Percentiles rank a stretch among this genome's conserved stretches.
phyloP scores from a whole-genome alignment of 2,888 invertebrate genomes.

The Gryllus longicercus region DNA sequence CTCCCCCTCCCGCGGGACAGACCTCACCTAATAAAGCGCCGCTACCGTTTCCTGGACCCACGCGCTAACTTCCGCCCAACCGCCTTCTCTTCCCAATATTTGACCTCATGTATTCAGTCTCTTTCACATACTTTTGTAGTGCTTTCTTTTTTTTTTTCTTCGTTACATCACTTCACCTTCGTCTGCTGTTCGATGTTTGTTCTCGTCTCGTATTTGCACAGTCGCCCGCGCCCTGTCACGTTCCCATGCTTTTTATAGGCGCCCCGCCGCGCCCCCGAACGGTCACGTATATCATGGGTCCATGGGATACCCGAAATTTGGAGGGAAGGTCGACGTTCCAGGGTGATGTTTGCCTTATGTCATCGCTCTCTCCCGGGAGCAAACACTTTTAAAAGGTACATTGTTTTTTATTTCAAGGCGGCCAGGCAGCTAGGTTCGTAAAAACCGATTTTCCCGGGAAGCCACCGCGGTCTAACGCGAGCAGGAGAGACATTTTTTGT shows the following conservation, averaged over 20 bases:
- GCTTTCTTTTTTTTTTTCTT: background rate
- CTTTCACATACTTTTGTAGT: constrained; percentile 6
- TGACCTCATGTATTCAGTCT: background rate
- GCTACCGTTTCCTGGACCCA: constrained; percentile 3
- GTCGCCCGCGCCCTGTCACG: background rate
- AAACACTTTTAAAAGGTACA: constrained; percentile 11
- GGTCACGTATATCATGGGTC: background rate
- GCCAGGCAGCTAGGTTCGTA: background rate
- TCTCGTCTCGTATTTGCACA: background rate
- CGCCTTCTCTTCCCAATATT: background rate
- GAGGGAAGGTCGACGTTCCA: background rate
- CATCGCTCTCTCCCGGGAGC: constrained; percentile 5
- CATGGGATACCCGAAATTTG: background rate
- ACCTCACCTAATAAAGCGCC: background rate
- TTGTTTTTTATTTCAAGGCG: background rate
- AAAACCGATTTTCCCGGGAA: background rate
- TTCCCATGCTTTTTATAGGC: background rate
- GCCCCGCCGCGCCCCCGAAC: background rate
- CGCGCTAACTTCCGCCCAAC: background rate
- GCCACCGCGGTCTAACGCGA: constrained; percentile 4
- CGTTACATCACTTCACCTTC: constrained; percentile 2
- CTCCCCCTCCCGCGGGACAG: background rate
- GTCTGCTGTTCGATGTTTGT: background rate
- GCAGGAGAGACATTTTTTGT: no score
- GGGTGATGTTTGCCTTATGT: background rate